phyloP scores from a whole-genome alignment of 2,888 invertebrate species.

The Drosophila lutescens region DNA sequence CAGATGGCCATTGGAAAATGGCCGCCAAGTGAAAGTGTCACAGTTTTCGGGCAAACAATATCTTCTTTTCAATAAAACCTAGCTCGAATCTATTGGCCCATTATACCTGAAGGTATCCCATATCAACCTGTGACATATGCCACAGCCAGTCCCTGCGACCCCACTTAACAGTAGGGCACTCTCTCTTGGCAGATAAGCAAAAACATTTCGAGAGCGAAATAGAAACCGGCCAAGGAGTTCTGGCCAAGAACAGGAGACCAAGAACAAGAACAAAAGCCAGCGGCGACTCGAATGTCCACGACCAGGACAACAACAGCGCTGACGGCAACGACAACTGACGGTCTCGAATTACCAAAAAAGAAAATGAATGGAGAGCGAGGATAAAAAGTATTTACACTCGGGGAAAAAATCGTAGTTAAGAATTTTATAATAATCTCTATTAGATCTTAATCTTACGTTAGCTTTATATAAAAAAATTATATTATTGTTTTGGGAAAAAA shows the following conservation, averaged over 20 bases:
- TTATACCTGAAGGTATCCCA: slow-evolving; percentile 25
- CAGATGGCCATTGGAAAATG: slow-evolving; percentile 41
- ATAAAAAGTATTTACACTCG: slow-evolving; percentile 23
- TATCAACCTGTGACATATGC: slow-evolving; percentile 43
- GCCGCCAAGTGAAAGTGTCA: slow-evolving; percentile 26
- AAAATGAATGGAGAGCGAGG: slow-evolving; percentile 13
- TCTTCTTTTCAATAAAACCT: slow-evolving; percentile 11
- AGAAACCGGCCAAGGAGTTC: slow-evolving; percentile 53
- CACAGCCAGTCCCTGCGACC: slow-evolving; percentile 25
- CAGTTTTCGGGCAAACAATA: slow-evolving; percentile 6
- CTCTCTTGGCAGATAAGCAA: slow-evolving; percentile 50
- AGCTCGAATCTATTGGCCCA: not conserved
- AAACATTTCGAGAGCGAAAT: slow-evolving; percentile 65
- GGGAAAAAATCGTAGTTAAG: not conserved
- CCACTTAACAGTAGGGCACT: slow-evolving; percentile 51
- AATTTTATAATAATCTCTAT: too few relatives aligned
- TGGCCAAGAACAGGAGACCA: slow-evolving; percentile 30
- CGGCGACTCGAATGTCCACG: slow-evolving; percentile 44
- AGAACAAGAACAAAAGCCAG: slow-evolving; percentile 48
- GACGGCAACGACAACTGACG: slow-evolving; percentile 51
- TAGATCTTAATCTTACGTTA: too few relatives aligned
- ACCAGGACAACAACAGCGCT: slow-evolving; percentile 42
- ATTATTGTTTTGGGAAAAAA: too few relatives aligned
- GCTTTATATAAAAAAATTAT: too few relatives aligned
- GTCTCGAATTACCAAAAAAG: slow-evolving; percentile 65